Conservation (phyloP, 2,888 invertebrate genomes). For the Cosmopolites sordidus region DNA sequence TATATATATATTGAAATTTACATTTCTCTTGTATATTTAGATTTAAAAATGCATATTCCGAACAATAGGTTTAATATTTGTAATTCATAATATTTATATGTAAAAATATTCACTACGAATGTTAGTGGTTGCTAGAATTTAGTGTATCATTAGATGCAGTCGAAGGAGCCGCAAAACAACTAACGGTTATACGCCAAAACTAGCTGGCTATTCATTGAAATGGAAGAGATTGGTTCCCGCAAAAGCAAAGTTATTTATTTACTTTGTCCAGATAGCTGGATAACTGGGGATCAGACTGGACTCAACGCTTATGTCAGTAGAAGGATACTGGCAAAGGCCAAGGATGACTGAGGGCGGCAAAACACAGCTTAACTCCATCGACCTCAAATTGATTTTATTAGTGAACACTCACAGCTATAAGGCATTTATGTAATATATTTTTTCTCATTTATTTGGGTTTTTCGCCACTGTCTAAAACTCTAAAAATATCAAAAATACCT, state of each 20-base stretch:
- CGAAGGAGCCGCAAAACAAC: slow-evolving; percentile 5
- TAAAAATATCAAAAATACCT: too few species aligned
- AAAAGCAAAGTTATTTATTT: slow-evolving; percentile 10
- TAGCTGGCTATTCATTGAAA: slow-evolving; percentile 1
- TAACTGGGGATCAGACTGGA: slow-evolving; percentile 11
- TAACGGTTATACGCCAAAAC: slow-evolving; percentile 10
- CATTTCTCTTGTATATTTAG: too few species aligned
- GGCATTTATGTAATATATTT: too few species aligned
- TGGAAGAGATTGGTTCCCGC: slow-evolving; percentile 10
- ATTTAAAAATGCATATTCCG: too few species aligned
- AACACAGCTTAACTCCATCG: not conserved
- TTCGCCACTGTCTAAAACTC: too few species aligned
- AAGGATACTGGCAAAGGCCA: not conserved
- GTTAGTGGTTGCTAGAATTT: not conserved
- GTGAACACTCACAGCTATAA: too few species aligned
- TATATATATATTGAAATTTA: too few species aligned
- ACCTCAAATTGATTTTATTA: too few species aligned
- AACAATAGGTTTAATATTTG: not conserved
- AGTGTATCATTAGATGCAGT: slow-evolving; percentile 2
- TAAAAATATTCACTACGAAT: not conserved
- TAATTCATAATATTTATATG: not conserved
- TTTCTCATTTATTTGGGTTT: too few species aligned
- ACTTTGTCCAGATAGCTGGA: slow-evolving; percentile 6
- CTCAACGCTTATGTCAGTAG: slow-evolving; percentile 3
- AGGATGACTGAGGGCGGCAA: not conserved